A percentile compares a stretch with the other conserved stretches of the same genome.
Evolutionary conservation across 2,113 vertebrate genomes (phyloP).

Genomic region (Lamprotornis superbus): DNA sequence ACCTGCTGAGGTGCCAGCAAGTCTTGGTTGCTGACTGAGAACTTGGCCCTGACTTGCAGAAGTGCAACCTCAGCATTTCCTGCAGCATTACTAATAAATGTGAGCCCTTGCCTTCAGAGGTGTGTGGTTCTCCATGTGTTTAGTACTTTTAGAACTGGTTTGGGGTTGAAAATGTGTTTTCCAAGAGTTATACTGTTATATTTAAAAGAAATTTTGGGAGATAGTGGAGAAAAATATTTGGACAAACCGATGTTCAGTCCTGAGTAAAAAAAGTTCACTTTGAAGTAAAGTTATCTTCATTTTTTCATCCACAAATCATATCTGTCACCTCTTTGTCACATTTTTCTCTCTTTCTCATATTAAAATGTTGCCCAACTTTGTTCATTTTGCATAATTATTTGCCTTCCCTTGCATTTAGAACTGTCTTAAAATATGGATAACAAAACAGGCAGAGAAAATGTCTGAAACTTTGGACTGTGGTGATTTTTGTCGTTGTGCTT

Average conservation of each 20-base stretch:
- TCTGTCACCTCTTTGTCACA: not conserved
- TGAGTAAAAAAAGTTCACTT: not conserved
- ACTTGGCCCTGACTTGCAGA: not conserved
- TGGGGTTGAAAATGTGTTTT: not conserved
- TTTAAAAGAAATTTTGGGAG: not conserved
- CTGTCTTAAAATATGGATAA: not conserved
- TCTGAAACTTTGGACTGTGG: not conserved
- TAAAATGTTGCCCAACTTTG: not conserved
- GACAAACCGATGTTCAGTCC: not conserved
- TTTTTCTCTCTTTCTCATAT: not conserved
- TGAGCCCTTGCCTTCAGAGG: not conserved
- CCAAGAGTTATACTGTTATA: not conserved
- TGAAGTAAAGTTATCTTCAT: not conserved
- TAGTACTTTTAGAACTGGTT: not conserved
- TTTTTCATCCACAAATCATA: not conserved
- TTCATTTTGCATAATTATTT: not conserved
- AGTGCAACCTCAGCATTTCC: not conserved
- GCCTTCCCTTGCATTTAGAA: not conserved
- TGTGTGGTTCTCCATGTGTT: rapidly evolving
- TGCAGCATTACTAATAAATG: not conserved
- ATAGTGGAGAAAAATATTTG: not conserved
- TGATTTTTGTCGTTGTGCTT: not conserved
- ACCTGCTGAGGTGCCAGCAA: not conserved
- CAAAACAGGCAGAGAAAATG: not conserved
- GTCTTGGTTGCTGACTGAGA: not conserved